Base-by-base conservation (phyloP, 2,797 vertebrate species). In the Melanogrammus aeglefinus region DNA sequence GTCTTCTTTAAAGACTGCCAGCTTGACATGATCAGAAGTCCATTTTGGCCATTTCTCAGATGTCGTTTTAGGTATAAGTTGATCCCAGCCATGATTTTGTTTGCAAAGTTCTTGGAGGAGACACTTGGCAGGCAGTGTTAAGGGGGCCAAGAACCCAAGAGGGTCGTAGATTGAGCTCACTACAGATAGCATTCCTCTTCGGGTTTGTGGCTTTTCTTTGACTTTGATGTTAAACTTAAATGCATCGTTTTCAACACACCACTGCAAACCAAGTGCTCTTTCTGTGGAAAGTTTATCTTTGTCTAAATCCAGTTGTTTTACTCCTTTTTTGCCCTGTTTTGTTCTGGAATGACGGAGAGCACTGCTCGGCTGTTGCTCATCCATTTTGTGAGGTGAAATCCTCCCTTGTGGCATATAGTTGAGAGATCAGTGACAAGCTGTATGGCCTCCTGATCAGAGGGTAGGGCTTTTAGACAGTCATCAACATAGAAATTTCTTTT, bases 121-220 rank as follows among this genome's bases (percentile, higher is more conserved):
- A 5, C 29, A 5, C 76, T 72, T 77, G 3, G 77, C 76, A 31
- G 41, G 70, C 0, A 77, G 70, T 31, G 36, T 35, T 6, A 77
- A 18, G 16, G 76, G 76, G 21, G 76, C 71, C 21, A 77, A 71
- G 51, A 77, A 47, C 14, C 77, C 77, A 16, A 78, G 44, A 13
- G 77, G 77, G 27, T 78, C 41, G 44, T 33, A 78, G 4, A 73
- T 38, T 13, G 77, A 78, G 44, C 77, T 78, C 7, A 73, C 77
- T 4, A 78, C 47, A 9, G 76, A n/a, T n/a, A n/a, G n/a, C n/a
- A n/a, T n/a, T n/a, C n/a, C n/a, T n/a, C n/a, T n/a, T n/a, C n/a
- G n/a, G n/a, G n/a, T n/a, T n/a, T n/a, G n/a, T n/a, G n/a, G 13
- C 13, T 47, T 14, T 16, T 77, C 10, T 24, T 16, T 39, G 63